Base-by-base conservation (phyloP, 2,888 invertebrate genomes). In the Parnassius glacialis region DNA sequence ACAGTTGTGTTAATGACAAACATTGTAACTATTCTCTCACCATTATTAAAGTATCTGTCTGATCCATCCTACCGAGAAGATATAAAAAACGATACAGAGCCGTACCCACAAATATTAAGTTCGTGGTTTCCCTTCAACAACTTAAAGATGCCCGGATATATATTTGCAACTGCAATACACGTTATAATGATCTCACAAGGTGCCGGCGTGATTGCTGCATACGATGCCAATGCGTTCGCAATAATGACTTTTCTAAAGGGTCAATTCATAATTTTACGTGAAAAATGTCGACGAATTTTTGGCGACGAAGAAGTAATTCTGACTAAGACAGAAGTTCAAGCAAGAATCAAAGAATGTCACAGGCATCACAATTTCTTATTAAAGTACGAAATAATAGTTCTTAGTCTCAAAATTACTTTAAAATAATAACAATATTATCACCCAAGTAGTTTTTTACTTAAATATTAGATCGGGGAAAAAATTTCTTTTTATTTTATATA, bases 101-200 rank as follows among this genome's bases (percentile, higher is more conserved):
- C 81, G 0, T 74, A 79, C 41, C 85, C 86, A 0, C 81, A 81
- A 63, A 82, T 88, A 52, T 52, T 87, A 43, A 74, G 69, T 66
- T 81, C 83, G 1, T 88, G 88, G 88, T 83, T 84, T 62, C 88
- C 89, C 0, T 85, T 87, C 64, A 76, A 88, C 66, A 77, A 78
- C 45, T 76, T 69, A 1, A 75, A 74, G 60, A 74, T 79, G 71
- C 81, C 85, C 0, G 88, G 85, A 2, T 87, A 83, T 67, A 48
- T 75, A 0, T 67, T 70, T n/a, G 75, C 78, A 3, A 62, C 76
- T 45, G 25, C 75, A 7, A 45, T 81, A 16, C 83, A 88, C n/a
- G 62, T 80, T 0, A 2, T 70, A 2, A 76, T 85, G 73, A 70
- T 72, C 1, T 68, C 64, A 3, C 77, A 81, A 59, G 85, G 84